Percentiles rank a stretch among this genome's conserved stretches.
Conservation (phyloP, 1,140 invertebrate species). For the Musca vetustissima region DNA sequence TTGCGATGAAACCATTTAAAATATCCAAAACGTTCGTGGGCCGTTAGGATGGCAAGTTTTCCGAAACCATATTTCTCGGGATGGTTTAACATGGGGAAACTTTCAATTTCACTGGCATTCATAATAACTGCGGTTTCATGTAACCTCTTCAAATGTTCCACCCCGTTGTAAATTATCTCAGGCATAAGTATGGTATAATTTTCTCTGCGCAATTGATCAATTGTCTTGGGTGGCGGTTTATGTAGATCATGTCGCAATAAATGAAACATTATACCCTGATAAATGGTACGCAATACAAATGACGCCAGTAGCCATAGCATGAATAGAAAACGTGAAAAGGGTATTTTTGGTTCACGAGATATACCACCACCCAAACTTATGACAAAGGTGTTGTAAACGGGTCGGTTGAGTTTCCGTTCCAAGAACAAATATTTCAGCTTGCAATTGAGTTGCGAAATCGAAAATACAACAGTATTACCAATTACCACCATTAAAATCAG, state of each 20-base stretch:
- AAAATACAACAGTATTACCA: constrained; percentile 7
- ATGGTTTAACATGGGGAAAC: constrained; percentile 6
- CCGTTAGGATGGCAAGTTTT: constrained; percentile 14
- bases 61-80: background rate
- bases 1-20: background rate
- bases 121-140: background rate
- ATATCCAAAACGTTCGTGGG: constrained; percentile 20
- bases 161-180: background rate
- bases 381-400: constrained; percentile 40
- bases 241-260: constrained; percentile 42
- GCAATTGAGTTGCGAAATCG: background rate
- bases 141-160: background rate
- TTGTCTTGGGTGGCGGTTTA: constrained; percentile 35
- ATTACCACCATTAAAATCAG: constrained; percentile 31
- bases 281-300: constrained; percentile 42
- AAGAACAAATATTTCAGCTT: background rate
- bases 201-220: constrained; percentile 34
- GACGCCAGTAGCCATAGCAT: constrained; percentile 38
- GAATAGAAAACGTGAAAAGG: constrained; percentile 33
- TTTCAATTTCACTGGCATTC: background rate
- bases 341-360: background rate
- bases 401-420: constrained; percentile 19
- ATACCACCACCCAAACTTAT: constrained; percentile 35
- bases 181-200: constrained; percentile 40
- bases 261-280: constrained; percentile 44